These are phyloP conservation scores for Peromyscus leucopus DNA, from an alignment of 2,113 vertebrate species.

Conservation along the genomic window DNA sequence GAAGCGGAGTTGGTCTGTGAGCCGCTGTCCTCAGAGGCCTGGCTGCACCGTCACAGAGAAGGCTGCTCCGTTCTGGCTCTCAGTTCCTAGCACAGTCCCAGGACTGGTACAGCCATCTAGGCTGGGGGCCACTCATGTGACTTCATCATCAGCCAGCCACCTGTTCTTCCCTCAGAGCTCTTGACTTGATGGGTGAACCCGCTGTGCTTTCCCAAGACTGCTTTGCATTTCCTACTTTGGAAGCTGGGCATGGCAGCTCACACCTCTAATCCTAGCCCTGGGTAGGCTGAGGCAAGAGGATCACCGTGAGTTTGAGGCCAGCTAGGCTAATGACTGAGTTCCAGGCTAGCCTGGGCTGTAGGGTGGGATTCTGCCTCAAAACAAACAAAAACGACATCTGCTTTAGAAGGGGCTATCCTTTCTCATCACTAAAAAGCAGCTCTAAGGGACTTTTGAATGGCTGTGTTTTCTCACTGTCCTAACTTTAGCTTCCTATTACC, in stretches of 20 bases:
- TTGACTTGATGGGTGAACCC: not conserved
- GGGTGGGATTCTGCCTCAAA: not conserved
- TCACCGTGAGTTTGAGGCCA: not conserved
- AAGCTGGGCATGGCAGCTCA: not conserved
- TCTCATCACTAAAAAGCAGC: not conserved
- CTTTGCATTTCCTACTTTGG: slow-evolving; percentile 55
- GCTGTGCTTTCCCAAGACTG: not conserved
- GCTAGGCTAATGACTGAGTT: not conserved
- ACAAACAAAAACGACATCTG: not conserved
- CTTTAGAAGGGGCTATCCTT: slow-evolving; percentile 17
- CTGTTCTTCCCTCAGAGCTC: not conserved
- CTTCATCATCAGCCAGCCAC: not conserved
- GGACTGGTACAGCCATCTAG: not conserved
- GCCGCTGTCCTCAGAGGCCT: not conserved
- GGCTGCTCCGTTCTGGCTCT: not conserved
- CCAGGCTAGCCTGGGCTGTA: not conserved
- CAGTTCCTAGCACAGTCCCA: not conserved
- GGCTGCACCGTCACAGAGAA: not conserved
- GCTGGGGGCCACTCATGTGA: not conserved
- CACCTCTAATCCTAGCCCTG: not conserved
- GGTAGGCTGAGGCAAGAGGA: not conserved
- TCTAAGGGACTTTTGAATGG: slow-evolving; percentile 35
- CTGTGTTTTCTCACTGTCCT: not conserved
- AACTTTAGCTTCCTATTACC: slow-evolving; percentile 29
- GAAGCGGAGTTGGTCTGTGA: not conserved